Conservation (phyloP, 1,140 invertebrate species). For the Trinorchestia longiramus region DNA sequence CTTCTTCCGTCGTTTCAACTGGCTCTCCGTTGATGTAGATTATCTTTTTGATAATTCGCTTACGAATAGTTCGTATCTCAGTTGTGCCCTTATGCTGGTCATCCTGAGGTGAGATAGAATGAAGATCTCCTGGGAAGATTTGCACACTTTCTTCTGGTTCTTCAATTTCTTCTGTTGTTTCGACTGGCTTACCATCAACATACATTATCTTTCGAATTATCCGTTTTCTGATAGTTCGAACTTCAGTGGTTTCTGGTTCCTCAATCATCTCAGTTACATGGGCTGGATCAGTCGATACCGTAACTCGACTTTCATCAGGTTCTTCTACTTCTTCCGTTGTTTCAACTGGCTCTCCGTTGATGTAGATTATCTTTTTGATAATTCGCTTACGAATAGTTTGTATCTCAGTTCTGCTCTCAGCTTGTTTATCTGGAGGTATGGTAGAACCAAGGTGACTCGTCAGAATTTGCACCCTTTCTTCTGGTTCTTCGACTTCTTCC, state of each 20-base stretch:
- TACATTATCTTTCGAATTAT: conserved; percentile 57
- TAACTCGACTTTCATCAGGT: not conserved
- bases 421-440: conserved; percentile 1
- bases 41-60: conserved; percentile 45
- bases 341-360: conserved; percentile 56
- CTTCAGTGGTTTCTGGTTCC: conserved; percentile 13
- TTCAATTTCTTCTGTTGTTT: conserved; percentile 60
- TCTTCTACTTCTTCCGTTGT: conserved; percentile 57
- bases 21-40: conserved; percentile 53
- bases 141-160: conserved; percentile 53
- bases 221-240: conserved; percentile 55
- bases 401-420: conserved; percentile 46
- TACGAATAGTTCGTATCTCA: not conserved
- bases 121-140: not conserved
- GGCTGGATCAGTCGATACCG: not conserved
- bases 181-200: conserved; percentile 60
- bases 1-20: conserved; percentile 55
- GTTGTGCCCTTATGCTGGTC: too few relatives aligned
- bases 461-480: conserved; percentile 54
- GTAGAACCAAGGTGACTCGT: not conserved
- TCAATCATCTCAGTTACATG: not conserved
- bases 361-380: conserved; percentile 46
- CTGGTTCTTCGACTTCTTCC: conserved; percentile 56
- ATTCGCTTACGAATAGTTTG: conserved; percentile 54
- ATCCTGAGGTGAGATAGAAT: too few relatives aligned